Conservation (phyloP, 2,113 vertebrate species). For the human (Homo sapiens) region GRCh38 chr5:108077001-108077500, state of each 20-base stretch:
- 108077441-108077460: too few relatives aligned
- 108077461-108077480: too few relatives aligned
- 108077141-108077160: not conserved
- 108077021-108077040: not conserved
- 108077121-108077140: not conserved
- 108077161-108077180: not conserved
- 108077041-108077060: not conserved
- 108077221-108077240: not conserved
- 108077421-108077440: too few relatives aligned
- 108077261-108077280: not conserved
- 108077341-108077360: not conserved
- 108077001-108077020: not conserved
- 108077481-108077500: too few relatives aligned
- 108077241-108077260: not conserved
- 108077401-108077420: too few relatives aligned
- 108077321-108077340: too few relatives aligned
- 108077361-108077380: not conserved
- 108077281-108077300: not conserved
- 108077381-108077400: too few relatives aligned
- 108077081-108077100: not conserved
- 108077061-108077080: not conserved
- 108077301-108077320: not conserved
- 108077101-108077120: not conserved
- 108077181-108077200: not conserved
- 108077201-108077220: not conserved